Base-by-base conservation (phyloP, 2,113 vertebrate species). In the Crotalus tigris region DNA sequence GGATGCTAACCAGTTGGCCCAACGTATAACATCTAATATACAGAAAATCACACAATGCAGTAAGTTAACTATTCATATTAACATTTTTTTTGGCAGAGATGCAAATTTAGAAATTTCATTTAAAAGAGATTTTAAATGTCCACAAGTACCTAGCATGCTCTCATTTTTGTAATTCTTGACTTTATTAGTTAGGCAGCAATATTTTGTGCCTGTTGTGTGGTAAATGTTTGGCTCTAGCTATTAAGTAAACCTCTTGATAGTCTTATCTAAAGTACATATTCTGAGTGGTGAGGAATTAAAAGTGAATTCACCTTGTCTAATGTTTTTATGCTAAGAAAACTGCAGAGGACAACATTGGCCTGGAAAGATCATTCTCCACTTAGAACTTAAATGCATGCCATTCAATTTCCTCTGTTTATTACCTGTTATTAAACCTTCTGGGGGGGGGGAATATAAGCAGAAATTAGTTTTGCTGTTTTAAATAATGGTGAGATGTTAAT, bases 31-130 rank as follows among this genome's bases (percentile, higher is more conserved):
- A 61, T 96, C 97, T 64, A 98, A 98, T 92, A 98, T 98, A 96
- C 98, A 98, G 95, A 98, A 98, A 97, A 98, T 98, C 95, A 98
- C 98, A 5, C 98, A 98, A 13, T 97, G 97, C 95, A 97, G 98
- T 98, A 97, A 97, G 98, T 98, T 93, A 91, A 12, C 19, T 55
- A 24, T 89, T 89, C 49, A 0, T 91, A 69, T 44, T 33, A 23
- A 88, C 5, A 33, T 59, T 55, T 59, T 59, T 61, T 61, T 85
- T 1, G 49, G 49, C 8, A 9, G 11, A 17, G 29, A 10, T 21
- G 1, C 29, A 17, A 21, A 19, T 51, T 61, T 87, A 51, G 5
- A 13, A 64, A 15, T 2, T 29, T 54, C 39, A 23, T 13, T 69
- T 88, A 64, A 92, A 88, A 64, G 4, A 81, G 24, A 29, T 33